Conservation (phyloP, 2,113 vertebrate genomes). For the Galeopterus variegatus region DNA sequence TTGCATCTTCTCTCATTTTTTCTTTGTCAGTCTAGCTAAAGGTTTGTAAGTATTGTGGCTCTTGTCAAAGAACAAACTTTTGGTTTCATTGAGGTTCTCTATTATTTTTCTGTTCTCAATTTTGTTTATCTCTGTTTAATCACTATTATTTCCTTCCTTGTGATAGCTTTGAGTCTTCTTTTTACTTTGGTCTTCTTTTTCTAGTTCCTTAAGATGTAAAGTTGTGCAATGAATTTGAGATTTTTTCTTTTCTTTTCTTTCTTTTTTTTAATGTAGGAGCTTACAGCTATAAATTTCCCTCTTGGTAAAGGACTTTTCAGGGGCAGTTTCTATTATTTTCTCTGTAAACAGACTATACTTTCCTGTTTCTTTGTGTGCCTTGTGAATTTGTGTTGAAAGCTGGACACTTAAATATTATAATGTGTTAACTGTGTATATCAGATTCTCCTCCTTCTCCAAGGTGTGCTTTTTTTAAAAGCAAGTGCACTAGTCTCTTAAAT, state of each 20-base stretch:
- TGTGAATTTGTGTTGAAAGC: constrained; percentile 19
- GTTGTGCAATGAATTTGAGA: background rate
- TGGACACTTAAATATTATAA: constrained; percentile 11
- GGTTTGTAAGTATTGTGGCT: background rate
- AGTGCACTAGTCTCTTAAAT: no score
- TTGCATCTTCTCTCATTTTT: background rate
- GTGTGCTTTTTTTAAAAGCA: background rate
- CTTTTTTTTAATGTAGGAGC: background rate
- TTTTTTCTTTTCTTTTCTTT: background rate
- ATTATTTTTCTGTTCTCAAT: constrained; percentile 24
- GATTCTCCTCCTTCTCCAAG: background rate
- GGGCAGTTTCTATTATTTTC: background rate
- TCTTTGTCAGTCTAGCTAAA: background rate
- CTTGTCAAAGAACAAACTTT: background rate
- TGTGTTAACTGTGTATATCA: background rate
- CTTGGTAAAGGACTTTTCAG: background rate
- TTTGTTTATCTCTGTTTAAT: constrained; percentile 34
- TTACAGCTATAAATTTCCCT: background rate
- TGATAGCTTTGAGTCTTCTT: constrained; percentile 19
- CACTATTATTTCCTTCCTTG: constrained; percentile 29
- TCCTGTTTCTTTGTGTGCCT: background rate
- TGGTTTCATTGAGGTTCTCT: background rate
- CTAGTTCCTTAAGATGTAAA: background rate
- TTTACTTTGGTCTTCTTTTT: constrained; percentile 28
- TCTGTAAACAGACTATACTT: background rate